These are phyloP conservation scores for Cinclus mexicanus DNA, from an alignment of 2,113 vertebrate species.

Conservation along the genomic window DNA sequence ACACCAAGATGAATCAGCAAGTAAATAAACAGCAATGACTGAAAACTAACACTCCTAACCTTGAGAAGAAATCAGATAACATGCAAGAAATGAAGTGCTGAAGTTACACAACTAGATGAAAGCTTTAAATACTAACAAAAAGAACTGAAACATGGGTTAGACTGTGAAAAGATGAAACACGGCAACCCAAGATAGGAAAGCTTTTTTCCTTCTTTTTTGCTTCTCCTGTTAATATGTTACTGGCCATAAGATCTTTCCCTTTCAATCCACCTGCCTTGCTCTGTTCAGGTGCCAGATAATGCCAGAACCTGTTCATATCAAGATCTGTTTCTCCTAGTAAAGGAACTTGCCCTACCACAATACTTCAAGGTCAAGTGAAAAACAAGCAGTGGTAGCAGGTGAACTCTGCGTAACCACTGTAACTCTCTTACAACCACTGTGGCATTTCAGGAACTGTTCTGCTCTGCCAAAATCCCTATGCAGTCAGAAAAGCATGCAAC, in stretches of 20 bases:
- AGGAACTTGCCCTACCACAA: neutral
- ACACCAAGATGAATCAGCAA: conserved; percentile 16
- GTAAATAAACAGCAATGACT: conserved; percentile 40
- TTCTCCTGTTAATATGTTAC: neutral
- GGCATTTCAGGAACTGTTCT: neutral
- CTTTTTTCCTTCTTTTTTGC: neutral
- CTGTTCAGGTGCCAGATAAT: neutral
- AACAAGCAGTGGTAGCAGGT: neutral
- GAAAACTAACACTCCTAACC: neutral
- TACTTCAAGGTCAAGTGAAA: neutral
- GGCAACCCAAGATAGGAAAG: neutral
- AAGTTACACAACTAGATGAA: neutral
- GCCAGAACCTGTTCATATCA: neutral
- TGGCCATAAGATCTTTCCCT: neutral
- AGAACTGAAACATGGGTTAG: neutral
- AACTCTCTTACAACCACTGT: neutral
- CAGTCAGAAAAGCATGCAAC: neutral
- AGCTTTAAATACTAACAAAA: neutral
- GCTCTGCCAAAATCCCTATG: neutral
- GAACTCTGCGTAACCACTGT: neutral
- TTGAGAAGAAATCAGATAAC: neutral
- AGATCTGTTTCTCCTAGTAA: neutral
- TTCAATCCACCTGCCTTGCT: neutral
- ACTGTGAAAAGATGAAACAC: neutral
- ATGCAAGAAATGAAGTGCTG: neutral